Conservation (phyloP, 2,888 invertebrate genomes). For the Nysson spinosus region DNA sequence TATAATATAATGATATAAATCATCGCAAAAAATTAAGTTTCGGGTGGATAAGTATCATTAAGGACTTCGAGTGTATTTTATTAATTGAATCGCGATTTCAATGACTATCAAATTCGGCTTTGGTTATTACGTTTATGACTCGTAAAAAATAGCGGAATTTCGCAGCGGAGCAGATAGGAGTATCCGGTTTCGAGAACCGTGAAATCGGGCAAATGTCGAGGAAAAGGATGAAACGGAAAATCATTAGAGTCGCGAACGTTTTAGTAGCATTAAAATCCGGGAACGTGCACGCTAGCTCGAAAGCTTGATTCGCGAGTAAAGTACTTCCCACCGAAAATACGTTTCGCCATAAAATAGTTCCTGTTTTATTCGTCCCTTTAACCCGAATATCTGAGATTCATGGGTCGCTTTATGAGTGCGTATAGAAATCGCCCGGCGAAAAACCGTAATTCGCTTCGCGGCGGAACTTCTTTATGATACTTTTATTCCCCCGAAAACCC, state of each 20-base stretch:
- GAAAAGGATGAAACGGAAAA: background rate
- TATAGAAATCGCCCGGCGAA: background rate
- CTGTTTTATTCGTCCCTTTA: constrained; percentile 8
- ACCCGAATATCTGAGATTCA: constrained; percentile 8
- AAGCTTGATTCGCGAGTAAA: constrained; percentile 29
- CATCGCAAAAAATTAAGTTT: too few species aligned
- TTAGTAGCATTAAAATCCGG: constrained; percentile 23
- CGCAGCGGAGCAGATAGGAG: too few species aligned
- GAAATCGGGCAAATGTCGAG: background rate
- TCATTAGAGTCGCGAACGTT: constrained; percentile 14
- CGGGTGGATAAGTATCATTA: too few species aligned
- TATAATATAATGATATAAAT: too few species aligned
- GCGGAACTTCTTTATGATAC: too few species aligned
- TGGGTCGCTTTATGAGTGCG: background rate
- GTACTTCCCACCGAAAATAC: constrained; percentile 12
- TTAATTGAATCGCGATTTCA: too few species aligned
- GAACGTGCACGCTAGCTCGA: constrained; percentile 37
- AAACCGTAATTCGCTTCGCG: background rate
- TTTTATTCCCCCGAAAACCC: too few species aligned
- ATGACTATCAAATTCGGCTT: too few species aligned
- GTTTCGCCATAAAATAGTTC: constrained; percentile 19
- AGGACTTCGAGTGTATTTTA: too few species aligned
- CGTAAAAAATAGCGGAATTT: too few species aligned
- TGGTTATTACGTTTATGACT: too few species aligned
- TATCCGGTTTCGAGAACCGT: too few species aligned